Evolutionary conservation across 2,888 invertebrate genomes (phyloP), one percentile per base, ranked within the genome.

Genomic region (Pardosa pseudoannulata): DNA sequence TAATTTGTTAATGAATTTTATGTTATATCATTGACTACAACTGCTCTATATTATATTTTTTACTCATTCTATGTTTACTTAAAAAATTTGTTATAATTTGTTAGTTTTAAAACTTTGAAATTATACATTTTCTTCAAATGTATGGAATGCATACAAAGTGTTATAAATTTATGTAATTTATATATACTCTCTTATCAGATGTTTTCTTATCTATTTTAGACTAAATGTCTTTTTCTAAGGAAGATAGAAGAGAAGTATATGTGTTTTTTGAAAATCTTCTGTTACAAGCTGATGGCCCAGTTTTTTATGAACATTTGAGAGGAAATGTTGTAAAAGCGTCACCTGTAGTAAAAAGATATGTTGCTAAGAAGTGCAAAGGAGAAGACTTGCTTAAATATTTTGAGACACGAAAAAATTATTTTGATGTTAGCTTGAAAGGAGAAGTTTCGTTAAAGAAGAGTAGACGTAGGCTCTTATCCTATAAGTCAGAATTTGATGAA

Each of bases 181-280:
- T n/a, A n/a, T n/a, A n/a, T n/a, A n/a, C n/a, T n/a, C n/a, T n/a
- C n/a, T n/a, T n/a, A n/a, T n/a, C n/a, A n/a, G n/a, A n/a, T n/a
- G n/a, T n/a, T n/a, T n/a, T n/a, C n/a, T n/a, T n/a, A n/a, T n/a
- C n/a, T n/a, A n/a, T n/a, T n/a, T n/a, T n/a, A n/a, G n/a, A n/a
- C n/a, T 16, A n/a, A 32, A 67, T 67, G 65, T 0, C 65, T 16
- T 67, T 67, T 67, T 32, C 65, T 19, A 31, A 32, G 32, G 65
- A 67, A 19, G 65, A 67, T 32, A 31, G 19, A 32, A 67, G 32
- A 32, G 27, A 67, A 67, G 65, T 67, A 19, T 32, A 32, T 67
- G 65, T 16, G 2, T 67, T 31, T 67, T 67, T 67, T 32, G 32
- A 32, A n/a, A 67, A 67, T 6, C 11, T 67, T 16, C 32, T 67